Evolutionary conservation across 1,140 invertebrate species (phyloP).

Genomic region (Leguminivora glycinivorella): DNA sequence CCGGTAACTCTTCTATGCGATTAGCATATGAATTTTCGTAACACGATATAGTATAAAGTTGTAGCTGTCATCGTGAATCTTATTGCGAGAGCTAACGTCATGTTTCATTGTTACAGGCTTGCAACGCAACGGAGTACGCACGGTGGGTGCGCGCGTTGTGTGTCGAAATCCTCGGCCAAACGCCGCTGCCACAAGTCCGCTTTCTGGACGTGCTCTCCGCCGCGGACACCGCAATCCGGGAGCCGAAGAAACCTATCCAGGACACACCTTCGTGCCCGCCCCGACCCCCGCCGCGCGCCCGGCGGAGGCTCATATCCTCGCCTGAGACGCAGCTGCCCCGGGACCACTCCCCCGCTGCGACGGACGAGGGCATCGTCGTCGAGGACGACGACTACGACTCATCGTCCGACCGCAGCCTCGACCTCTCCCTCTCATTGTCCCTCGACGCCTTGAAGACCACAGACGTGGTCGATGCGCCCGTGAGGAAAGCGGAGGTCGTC

Average conservation of each 20-base stretch:
- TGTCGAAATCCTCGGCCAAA: slow-evolving; percentile 72
- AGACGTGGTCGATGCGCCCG: slow-evolving; percentile 62
- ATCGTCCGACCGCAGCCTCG: slow-evolving; percentile 75
- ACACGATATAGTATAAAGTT: slow-evolving; percentile 20
- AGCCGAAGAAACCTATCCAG: slow-evolving; percentile 62
- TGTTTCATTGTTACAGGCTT: slow-evolving; percentile 66
- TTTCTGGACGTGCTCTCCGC: slow-evolving; percentile 70
- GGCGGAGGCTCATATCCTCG: slow-evolving; percentile 62
- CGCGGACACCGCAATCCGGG: slow-evolving; percentile 58
- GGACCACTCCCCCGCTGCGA: slow-evolving; percentile 71
- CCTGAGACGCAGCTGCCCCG: slow-evolving; percentile 65
- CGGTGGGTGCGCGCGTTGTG: slow-evolving; percentile 72
- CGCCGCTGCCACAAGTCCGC: slow-evolving; percentile 68
- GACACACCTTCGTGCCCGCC: slow-evolving; percentile 62
- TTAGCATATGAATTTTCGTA: slow-evolving; percentile 29
- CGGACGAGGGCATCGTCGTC: slow-evolving; percentile 76
- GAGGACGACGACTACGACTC: slow-evolving; percentile 78
- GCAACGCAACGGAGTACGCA: slow-evolving; percentile 72
- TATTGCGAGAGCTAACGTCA: slow-evolving; percentile 21
- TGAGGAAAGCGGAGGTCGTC: slow-evolving; percentile 62
- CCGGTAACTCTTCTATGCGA: slow-evolving; percentile 34
- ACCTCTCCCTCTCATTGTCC: slow-evolving; percentile 68
- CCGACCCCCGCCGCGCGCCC: slow-evolving; percentile 64
- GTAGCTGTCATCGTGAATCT: slow-evolving; percentile 24
- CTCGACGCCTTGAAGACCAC: slow-evolving; percentile 67